Evolutionary conservation across 2,113 vertebrate genomes (phyloP), one percentile per base, ranked within the genome.

Genomic region (Leuciscus idus): DNA sequence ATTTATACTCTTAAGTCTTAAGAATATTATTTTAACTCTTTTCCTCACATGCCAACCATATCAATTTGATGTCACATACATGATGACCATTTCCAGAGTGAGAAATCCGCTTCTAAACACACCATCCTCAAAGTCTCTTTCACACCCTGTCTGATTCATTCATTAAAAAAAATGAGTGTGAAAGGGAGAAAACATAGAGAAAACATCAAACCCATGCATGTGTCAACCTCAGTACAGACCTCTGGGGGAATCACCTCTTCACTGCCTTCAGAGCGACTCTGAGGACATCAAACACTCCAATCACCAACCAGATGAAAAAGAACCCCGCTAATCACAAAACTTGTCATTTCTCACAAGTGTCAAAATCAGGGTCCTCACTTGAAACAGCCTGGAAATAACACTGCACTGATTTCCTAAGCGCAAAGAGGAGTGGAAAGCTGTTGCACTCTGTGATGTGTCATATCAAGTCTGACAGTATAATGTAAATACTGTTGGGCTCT

Each of bases 291-390:
- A 88, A 86, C 82, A 79, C 81, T 84, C 85, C 81, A 84, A 86
- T 88, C 84, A 89, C 84, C 72, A 68, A 81, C 55, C 59, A 80
- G 87, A 86, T 86, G 85, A 89, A 83, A 81, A 82, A 79, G 66
- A 39, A 66, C 55, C 55, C 11, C 19, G 23, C 68, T 86, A 89
- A 88, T 85, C 85, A 87, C 75, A 86, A 87, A 84, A 86, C 81
- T 82, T 89, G 88, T 89, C 88, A 88, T 89, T 87, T 88, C 86
- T 84, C 81, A 88, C 79, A 83, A 75, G 75, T 82, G 77, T 80
- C 75, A 86, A 76, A 74, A 83, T 50, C 48, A 79, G 55, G 73
- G 78, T 77, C 85, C 80, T 72, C 68, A 50, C 76, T 80, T 80
- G 75, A 50, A 79, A 88, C 68, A 46, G 78, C 39, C 57, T 74